phyloP scores from a whole-genome alignment of 2,888 invertebrate species.

The Drosophila limbata region DNA sequence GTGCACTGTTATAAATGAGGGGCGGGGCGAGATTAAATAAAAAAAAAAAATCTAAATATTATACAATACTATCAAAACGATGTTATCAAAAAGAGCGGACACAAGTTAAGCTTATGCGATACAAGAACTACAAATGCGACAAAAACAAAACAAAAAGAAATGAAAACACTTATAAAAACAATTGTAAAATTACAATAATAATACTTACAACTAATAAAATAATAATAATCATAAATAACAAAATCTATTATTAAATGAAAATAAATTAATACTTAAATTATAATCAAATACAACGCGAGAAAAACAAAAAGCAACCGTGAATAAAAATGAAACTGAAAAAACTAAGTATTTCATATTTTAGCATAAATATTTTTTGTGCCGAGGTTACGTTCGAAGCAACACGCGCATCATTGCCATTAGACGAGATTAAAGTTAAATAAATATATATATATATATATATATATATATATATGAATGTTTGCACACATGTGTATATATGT shows the following conservation, averaged over 20 bases:
- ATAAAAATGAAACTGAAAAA: slow-evolving; percentile 40
- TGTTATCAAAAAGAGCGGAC: slow-evolving; percentile 50
- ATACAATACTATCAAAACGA: slow-evolving; percentile 43
- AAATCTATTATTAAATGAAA: slow-evolving; percentile 49
- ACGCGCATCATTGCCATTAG: slow-evolving; percentile 83
- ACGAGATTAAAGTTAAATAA: slow-evolving; percentile 66
- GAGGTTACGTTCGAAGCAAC: slow-evolving; percentile 77
- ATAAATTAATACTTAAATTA: slow-evolving; percentile 40
- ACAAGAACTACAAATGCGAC: slow-evolving; percentile 51
- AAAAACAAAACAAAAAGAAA: slow-evolving; percentile 45
- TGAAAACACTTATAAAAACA: slow-evolving; percentile 61
- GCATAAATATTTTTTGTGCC: slow-evolving; percentile 75
- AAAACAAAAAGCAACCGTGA: slow-evolving; percentile 17
- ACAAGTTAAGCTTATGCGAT: slow-evolving; percentile 69
- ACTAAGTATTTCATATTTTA: slow-evolving; percentile 58
- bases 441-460: slow-evolving; percentile 47
- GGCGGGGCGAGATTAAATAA: slow-evolving; percentile 85
- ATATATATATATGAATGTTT: slow-evolving; percentile 28
- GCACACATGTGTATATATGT: not conserved
- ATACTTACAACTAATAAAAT: slow-evolving; percentile 47
- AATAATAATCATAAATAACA: slow-evolving; percentile 53
- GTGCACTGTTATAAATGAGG: slow-evolving; percentile 86
- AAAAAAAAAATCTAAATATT: slow-evolving; percentile 62
- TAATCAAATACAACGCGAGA: slow-evolving; percentile 42
- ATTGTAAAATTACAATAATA: slow-evolving; percentile 69